Evolutionary conservation across 2,113 vertebrate genomes (phyloP).

Genomic region (Butorides virescens): DNA sequence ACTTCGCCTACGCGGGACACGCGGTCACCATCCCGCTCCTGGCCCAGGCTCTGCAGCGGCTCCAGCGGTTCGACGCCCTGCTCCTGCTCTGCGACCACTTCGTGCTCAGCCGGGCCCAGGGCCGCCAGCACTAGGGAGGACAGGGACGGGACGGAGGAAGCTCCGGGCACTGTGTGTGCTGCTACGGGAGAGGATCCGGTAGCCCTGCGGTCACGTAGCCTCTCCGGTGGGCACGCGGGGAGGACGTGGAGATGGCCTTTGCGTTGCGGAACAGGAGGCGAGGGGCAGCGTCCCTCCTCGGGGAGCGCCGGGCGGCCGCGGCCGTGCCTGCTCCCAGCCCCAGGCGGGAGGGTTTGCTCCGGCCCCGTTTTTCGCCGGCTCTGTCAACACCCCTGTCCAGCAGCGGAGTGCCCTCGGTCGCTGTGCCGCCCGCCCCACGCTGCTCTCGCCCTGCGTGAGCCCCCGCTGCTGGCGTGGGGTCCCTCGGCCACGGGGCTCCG

Average conservation of each 20-base stretch:
- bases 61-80: slow-evolving; percentile 49
- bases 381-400: not conserved
- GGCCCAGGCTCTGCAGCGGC: slow-evolving; percentile 40
- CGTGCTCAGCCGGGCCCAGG: not conserved
- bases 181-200: not conserved
- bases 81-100: slow-evolving; percentile 62
- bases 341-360: rapidly evolving
- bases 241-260: not conserved
- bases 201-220: not conserved
- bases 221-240: not conserved
- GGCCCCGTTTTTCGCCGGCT: not conserved
- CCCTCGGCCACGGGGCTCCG: rapidly evolving
- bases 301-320: not conserved
- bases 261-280: rapidly evolving
- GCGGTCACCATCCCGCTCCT: not conserved
- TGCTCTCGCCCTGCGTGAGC: not conserved
- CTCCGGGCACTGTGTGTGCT: not conserved
- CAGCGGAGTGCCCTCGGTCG: rapidly evolving
- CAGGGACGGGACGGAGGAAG: rapidly evolving
- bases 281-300: not conserved
- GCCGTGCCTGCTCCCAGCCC: not conserved
- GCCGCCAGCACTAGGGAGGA: not conserved
- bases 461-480: not conserved
- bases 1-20: not conserved
- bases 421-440: rapidly evolving